Base-by-base conservation (phyloP, 2,888 invertebrate genomes). In the Cephus nigrinus region DNA sequence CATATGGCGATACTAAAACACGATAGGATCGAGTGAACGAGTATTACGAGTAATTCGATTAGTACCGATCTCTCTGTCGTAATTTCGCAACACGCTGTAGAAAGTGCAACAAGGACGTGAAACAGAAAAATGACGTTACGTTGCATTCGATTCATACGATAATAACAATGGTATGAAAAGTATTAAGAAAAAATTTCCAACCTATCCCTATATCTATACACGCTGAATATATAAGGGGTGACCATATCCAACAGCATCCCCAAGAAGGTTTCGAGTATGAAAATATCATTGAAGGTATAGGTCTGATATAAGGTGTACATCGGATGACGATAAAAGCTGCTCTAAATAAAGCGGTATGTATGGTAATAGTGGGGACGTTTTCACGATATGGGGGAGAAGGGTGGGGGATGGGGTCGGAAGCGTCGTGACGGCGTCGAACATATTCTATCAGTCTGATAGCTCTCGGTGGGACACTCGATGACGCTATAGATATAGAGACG, bases 371-470 rank as follows among this genome's bases (percentile, higher is more conserved):
- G 76, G 74, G 75, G 55, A n/a, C 69, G 74, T 55, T 32, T n/a
- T 55, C 68, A 36, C 34, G 77, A 78, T 75, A 79, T 75, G 75
- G 74, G 76, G 32, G 69, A 34, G 34, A 34, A 34, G 75, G 72
- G 55, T 69, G 75, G 69, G 76, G 35, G 75, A 12, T 35, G 35
- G 35, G 35, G 35, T 12, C 15, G 68, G 76, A 80, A 78, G 77
- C 73, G 75, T 31, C 76, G 73, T 55, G 75, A 35, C 74, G 75
- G 77, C 82, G 81, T 80, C 81, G 84, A 84, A 84, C 85, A 85
- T 88, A 87, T 88, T 87, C 87, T 88, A 88, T 88, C 88, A 84
- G 87, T 86, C 85, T 86, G 87, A 90, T 89, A 87, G 88, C 88
- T 86, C 87, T 88, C 88, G 78, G 80, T 75, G 89, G 88, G 84